A percentile compares a stretch with the other conserved stretches of the same genome.
phyloP scores from a whole-genome alignment of 2,113 vertebrate genomes.

The Polypterus bichir region DNA sequence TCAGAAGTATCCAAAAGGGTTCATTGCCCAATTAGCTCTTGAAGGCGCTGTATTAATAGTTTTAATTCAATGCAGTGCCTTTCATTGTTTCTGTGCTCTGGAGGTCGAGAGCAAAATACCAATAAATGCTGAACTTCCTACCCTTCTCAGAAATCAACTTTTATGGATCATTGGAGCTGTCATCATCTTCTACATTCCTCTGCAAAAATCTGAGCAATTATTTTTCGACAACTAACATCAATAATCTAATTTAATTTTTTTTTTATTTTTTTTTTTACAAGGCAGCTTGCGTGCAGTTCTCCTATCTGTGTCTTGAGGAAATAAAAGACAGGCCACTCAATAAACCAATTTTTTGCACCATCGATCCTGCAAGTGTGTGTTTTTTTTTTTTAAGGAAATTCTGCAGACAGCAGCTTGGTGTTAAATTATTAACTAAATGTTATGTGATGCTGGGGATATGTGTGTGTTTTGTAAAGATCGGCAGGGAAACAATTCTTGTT shows the following conservation, averaged over 20 bases:
- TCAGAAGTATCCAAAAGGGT: too few relatives aligned
- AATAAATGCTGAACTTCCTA: constrained; percentile 21
- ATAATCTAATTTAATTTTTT: constrained; percentile 58
- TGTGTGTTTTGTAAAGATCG: constrained; percentile 36
- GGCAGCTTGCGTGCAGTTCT: constrained; percentile 25
- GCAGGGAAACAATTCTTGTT: constrained; percentile 22
- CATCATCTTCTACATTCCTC: constrained; percentile 46
- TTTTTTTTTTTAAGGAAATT: constrained; percentile 41
- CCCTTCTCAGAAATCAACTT: constrained; percentile 32
- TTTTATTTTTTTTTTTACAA: constrained; percentile 9
- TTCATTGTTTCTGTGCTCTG: constrained; percentile 3
- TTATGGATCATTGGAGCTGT: constrained; percentile 44
- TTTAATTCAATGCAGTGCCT: too few relatives aligned
- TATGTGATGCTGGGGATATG: constrained; percentile 34
- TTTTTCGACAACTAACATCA: constrained; percentile 70
- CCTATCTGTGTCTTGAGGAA: constrained; percentile 61
- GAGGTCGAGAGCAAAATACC: constrained; percentile 31
- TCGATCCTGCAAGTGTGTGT: constrained; percentile 61
- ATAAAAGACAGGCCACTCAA: constrained; percentile 58
- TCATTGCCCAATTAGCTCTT: too few relatives aligned
- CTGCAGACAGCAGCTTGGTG: constrained; percentile 43
- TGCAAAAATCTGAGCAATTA: constrained; percentile 68
- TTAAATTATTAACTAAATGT: constrained; percentile 70
- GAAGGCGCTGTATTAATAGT: too few relatives aligned
- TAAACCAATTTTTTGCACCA: constrained; percentile 71